A percentile compares a stretch with the other conserved stretches of the same genome.
Evolutionary conservation across 1,140 invertebrate species (phyloP).

Genomic region (Nasonia vitripennis): DNA sequence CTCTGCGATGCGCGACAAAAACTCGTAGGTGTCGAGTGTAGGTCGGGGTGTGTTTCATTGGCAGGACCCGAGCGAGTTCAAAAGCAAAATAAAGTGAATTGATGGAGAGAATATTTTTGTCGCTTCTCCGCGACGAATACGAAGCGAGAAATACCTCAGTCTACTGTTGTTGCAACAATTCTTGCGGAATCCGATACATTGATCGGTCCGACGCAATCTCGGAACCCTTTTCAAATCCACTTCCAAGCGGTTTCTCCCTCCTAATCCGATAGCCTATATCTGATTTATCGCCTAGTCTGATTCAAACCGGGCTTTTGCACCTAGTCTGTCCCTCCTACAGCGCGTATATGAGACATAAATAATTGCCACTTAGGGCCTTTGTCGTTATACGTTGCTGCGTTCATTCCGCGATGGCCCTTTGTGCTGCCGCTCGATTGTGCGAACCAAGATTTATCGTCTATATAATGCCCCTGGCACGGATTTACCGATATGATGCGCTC

Average conservation of each 20-base stretch:
- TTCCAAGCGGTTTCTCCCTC: background rate
- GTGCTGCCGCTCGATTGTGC: constrained; percentile 54
- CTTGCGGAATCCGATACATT: constrained; percentile 5
- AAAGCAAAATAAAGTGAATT: constrained; percentile 45
- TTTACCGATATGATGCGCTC: constrained; percentile 2
- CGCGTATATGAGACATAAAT: constrained; percentile 60
- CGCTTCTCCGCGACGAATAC: no score
- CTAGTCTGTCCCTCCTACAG: constrained; percentile 36
- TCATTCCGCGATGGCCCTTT: constrained; percentile 53
- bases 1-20: constrained; percentile 22
- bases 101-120: constrained; percentile 28
- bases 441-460: constrained; percentile 62
- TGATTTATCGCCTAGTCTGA: constrained; percentile 64
- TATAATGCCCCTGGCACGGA: constrained; percentile 28
- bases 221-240: background rate
- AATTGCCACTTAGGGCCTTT: constrained; percentile 67
- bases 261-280: constrained; percentile 58
- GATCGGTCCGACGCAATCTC: background rate
- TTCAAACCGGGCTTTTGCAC: constrained; percentile 49
- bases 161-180: background rate
- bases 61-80: constrained; percentile 30
- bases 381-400: constrained; percentile 57
- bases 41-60: constrained; percentile 47
- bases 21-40: constrained; percentile 57
- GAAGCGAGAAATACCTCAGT: background rate